phyloP scores from a whole-genome alignment of 2,888 invertebrate species.

The Lordiphosa andalusiaca region DNA sequence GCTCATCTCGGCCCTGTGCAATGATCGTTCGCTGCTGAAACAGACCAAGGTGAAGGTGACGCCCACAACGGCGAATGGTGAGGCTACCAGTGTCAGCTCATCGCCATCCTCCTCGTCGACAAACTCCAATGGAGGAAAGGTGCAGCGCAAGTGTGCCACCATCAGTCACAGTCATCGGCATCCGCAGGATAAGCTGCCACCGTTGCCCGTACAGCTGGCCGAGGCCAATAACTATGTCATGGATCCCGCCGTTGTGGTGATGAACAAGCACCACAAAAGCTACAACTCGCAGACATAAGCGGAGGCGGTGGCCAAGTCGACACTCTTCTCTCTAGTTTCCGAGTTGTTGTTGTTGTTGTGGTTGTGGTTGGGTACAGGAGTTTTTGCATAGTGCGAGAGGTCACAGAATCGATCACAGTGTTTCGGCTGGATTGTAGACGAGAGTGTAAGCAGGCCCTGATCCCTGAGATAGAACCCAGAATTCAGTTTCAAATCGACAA shows the following conservation, averaged over 20 bases:
- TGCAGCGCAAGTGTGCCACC: constrained; percentile 81
- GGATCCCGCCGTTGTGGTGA: constrained; percentile 78
- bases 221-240: constrained; percentile 87
- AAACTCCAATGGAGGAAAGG: constrained; percentile 38
- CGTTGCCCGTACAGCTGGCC: constrained; percentile 83
- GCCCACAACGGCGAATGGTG: constrained; percentile 23
- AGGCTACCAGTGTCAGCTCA: constrained; percentile 40
- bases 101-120: constrained; percentile 14
- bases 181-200: constrained; percentile 89
- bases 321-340: constrained; percentile 40
- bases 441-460: constrained; percentile 10
- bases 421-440: constrained; percentile 50
- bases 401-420: constrained; percentile 66
- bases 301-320: constrained; percentile 17
- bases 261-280: constrained; percentile 78
- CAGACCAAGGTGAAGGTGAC: constrained; percentile 91
- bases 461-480: constrained; percentile 21
- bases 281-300: constrained; percentile 76
- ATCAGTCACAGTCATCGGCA: constrained; percentile 84
- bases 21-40: constrained; percentile 92
- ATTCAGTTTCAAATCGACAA: constrained; percentile 2
- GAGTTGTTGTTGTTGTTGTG: constrained; percentile 19
- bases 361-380: constrained; percentile 22
- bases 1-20: constrained; percentile 94
- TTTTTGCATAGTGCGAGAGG: constrained; percentile 61